phyloP scores from a whole-genome alignment of 2,888 invertebrate species.

The Drosophila birchii region DNA sequence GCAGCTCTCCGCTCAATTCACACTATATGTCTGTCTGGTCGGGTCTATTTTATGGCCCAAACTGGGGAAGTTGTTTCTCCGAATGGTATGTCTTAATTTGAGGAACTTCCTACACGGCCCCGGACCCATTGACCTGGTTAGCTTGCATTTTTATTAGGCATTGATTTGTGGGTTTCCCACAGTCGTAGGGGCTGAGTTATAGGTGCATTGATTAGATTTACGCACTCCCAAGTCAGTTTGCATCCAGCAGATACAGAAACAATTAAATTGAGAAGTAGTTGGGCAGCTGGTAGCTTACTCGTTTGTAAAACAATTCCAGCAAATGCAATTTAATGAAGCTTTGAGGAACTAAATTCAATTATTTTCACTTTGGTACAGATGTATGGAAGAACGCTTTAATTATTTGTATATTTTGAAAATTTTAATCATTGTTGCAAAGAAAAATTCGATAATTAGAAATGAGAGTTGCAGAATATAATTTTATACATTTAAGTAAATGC shows the following conservation, averaged over 20 bases:
- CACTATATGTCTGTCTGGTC: conserved; percentile 19
- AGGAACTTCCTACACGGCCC: conserved; percentile 33
- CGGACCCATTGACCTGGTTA: conserved; percentile 39
- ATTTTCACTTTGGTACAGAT: background rate
- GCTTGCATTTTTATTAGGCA: conserved; percentile 28
- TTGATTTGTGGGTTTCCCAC: conserved; percentile 39
- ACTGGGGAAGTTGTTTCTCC: conserved; percentile 37
- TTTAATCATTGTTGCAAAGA: background rate
- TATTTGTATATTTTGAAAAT: background rate
- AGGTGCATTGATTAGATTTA: conserved; percentile 17
- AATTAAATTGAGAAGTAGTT: background rate
- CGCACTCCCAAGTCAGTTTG: background rate
- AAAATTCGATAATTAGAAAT: no score
- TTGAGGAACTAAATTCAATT: background rate
- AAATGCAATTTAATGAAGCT: background rate
- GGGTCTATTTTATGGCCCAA: conserved; percentile 26
- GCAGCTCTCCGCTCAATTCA: conserved; percentile 31
- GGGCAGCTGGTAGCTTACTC: background rate
- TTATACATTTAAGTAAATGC: background rate
- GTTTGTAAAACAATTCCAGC: background rate
- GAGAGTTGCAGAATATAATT: background rate
- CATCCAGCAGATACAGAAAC: conserved; percentile 4
- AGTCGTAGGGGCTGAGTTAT: conserved; percentile 21
- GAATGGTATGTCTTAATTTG: conserved; percentile 36
- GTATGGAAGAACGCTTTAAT: no score